phyloP scores from a whole-genome alignment of 2,797 vertebrate genomes.

The Sandelia bainsii region DNA sequence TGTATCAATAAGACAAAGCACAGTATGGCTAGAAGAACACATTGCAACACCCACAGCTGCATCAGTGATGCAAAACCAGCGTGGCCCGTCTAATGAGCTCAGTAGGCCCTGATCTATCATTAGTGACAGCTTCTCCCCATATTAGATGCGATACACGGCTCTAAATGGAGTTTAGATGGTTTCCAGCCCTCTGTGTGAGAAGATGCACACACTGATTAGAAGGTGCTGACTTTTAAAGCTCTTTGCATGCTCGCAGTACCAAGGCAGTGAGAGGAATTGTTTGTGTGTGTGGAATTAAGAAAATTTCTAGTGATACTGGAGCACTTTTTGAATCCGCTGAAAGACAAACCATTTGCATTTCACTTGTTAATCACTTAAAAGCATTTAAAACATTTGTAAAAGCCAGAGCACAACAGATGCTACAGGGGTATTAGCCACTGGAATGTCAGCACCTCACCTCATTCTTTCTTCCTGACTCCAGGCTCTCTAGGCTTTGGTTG shows the following conservation, averaged over 20 bases:
- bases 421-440: conserved; percentile 11
- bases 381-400: conserved; percentile 5
- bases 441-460: no score
- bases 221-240: conserved; percentile 9
- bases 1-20: conserved; percentile 45
- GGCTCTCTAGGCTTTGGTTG: conserved; percentile 10
- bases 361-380: no score
- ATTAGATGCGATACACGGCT: conserved; percentile 61
- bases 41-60: conserved; percentile 82
- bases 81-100: conserved; percentile 93
- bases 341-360: not conserved
- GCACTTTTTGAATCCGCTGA: not conserved
- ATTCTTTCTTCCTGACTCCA: conserved; percentile 25
- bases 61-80: conserved; percentile 89
- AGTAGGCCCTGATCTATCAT: conserved; percentile 94
- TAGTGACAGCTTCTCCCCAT: conserved; percentile 85
- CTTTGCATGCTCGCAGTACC: not conserved
- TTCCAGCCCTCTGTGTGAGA: conserved; percentile 32
- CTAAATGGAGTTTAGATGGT: conserved; percentile 54
- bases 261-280: not conserved
- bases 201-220: conserved; percentile 4
- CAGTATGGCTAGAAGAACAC: conserved; percentile 64
- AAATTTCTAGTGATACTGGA: not conserved
- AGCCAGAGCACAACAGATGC: conserved; percentile 15
- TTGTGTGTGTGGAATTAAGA: not conserved